Evolutionary conservation across 2,888 invertebrate species (phyloP), one percentile per base, ranked within the genome.

Genomic region (Ophioninae sp.): DNA sequence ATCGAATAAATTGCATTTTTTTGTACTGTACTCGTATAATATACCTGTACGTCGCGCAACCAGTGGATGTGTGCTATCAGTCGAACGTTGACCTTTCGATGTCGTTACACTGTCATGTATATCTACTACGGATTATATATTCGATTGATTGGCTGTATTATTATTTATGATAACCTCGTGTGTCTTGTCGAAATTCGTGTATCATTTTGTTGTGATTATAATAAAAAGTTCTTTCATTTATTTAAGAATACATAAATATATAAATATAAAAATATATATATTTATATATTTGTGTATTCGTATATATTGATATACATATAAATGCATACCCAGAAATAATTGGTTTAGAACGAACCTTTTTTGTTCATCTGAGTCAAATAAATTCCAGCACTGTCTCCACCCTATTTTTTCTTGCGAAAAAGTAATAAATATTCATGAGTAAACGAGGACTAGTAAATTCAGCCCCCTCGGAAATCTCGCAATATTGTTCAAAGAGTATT

Each of bases 11-110:
- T 89, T 91, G 91, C 89, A 91, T 90, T 91, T 91, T 87, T 91
- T 87, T 91, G 90, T 91, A 89, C 85, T 86, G 87, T 89, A 88
- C 82, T 87, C 87, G 88, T 89, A 88, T 88, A 87, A 85, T 81
- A 86, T 87, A 87, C 84, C 85, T 87, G 87, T 88, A 88, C 87
- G 87, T 86, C 89, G 87, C 87, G 88, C 88, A 88, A 87, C 86
- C 88, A 88, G 85, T 91, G 88, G 88, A 90, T 91, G 90, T 91
- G 87, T 91, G 91, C 89, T 91, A 90, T 85, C 87, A 87, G 89
- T 87, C 88, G 87, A 89, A 82, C 90, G 89, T 91, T 91, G 87
- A 91, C 89, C 91, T 87, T 89, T 91, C 88, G 88, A 89, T 91
- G 91, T 91, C 90, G 88, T 90, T 91, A 87, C 88, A 73, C 89